These are phyloP conservation scores for Drosophila helvetica DNA, from an alignment of 2,888 invertebrate species.

Conservation along the genomic window DNA sequence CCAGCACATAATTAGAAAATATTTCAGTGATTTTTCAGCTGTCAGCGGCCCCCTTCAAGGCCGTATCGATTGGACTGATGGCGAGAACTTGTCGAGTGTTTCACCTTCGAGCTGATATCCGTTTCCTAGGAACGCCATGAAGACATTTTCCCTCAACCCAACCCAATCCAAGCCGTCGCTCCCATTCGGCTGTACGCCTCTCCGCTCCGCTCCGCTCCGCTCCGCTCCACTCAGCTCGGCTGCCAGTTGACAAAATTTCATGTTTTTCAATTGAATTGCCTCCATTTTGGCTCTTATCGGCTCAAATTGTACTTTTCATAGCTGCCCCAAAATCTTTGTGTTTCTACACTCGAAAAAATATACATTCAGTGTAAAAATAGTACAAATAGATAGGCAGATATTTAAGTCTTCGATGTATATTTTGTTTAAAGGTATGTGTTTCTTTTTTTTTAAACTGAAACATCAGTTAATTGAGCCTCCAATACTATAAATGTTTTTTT, in stretches of 20 bases:
- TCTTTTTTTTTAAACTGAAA: neutral
- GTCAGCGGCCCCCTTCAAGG: conserved; percentile 32
- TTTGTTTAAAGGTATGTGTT: neutral
- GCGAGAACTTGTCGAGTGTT: conserved; percentile 17
- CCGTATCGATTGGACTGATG: conserved; percentile 32
- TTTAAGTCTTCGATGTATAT: neutral
- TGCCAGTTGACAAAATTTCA: conserved; percentile 51
- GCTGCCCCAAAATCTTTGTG: conserved; percentile 14
- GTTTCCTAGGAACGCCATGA: conserved; percentile 43
- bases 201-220: neutral
- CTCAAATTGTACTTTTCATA: conserved; percentile 47
- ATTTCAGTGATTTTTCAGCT: conserved; percentile 43
- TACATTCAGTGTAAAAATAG: too few species aligned
- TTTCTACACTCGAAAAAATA: neutral
- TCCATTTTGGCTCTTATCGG: conserved; percentile 52
- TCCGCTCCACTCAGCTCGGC: neutral
- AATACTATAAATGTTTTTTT: neutral
- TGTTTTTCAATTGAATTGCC: conserved; percentile 58
- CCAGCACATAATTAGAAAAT: conserved; percentile 42
- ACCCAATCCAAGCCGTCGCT: neutral
- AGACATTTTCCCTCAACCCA: conserved; percentile 37
- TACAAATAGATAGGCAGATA: neutral
- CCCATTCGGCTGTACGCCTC: too few species aligned
- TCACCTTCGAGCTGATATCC: conserved; percentile 40
- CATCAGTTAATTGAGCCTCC: neutral